A percentile compares a stretch with the other conserved stretches of the same genome.
phyloP scores from a whole-genome alignment of 2,113 vertebrate species.

The Centrocercus urophasianus region DNA sequence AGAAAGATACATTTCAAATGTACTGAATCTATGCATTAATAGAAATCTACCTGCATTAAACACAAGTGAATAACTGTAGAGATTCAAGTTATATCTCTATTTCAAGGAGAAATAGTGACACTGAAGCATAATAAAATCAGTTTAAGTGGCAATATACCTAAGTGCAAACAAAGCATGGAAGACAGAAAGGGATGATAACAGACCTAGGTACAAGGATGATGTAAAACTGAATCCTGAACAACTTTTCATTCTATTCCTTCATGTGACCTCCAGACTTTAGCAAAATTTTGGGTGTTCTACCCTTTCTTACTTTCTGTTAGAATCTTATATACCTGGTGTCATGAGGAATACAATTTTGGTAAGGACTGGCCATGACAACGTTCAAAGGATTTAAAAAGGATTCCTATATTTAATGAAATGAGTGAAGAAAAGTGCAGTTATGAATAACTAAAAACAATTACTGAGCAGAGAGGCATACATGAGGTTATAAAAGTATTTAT shows the following conservation, averaged over 20 bases:
- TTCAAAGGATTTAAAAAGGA: neutral
- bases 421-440: neutral
- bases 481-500: neutral
- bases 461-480: neutral
- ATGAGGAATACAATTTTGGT: neutral
- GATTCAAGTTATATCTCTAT: slow-evolving; percentile 20
- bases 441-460: neutral
- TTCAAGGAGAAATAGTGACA: slow-evolving; percentile 43
- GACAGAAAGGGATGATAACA: slow-evolving; percentile 37
- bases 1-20: neutral
- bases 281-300: neutral
- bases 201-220: neutral
- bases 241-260: neutral
- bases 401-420: fast-evolving
- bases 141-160: slow-evolving; percentile 39
- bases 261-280: neutral
- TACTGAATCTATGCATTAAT: neutral
- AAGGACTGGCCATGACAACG: neutral
- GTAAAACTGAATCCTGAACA: neutral
- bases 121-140: slow-evolving; percentile 32
- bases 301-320: neutral
- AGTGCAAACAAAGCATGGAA: slow-evolving; percentile 31
- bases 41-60: neutral
- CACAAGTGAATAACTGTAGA: neutral
- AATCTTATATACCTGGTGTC: neutral